Evolutionary conservation across 2,113 vertebrate genomes (phyloP), one percentile per base, ranked within the genome.

Genomic region (Mohoua ochrocephala): DNA sequence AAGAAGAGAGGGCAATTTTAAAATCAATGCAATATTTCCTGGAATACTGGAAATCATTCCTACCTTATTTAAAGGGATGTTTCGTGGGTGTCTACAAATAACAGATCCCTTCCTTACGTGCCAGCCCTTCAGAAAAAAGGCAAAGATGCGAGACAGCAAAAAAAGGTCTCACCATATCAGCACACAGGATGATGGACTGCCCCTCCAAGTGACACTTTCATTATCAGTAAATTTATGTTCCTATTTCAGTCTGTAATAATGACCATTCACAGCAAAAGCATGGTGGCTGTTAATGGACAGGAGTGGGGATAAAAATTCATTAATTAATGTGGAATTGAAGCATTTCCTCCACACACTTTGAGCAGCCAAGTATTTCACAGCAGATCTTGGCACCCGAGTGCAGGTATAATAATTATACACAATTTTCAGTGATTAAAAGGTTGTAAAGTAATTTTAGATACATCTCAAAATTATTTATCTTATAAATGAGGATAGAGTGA

Each of bases 181-280:
- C 98, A 98, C 95, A 91, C 89, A 88, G 97, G 93, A 96, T 98
- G 98, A 99, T 98, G 97, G 98, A 98, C 98, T 96, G 97, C 97
- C 83, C 97, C 97, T 98, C 98, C 98, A 98, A 98, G 98, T 99
- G 99, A 99, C 99, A 98, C 99, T 99, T 99, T 99, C 99, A 99
- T 99, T 99, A 99, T 98, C 97, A 94, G 97, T 97, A 98, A 98
- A 99, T 99, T 99, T 99, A 99, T 99, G 98, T 98, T 98, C 98
- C 98, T 98, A 98, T 99, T 99, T 99, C 98, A 98, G 98, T 98
- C 98, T 98, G 97, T 98, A 98, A 98, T 99, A 98, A 99, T 99
- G 98, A 98, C 98, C 98, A 97, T 99, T 98, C 97, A 95, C 95
- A 97, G 98, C 97, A 98, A 96, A 98, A 98, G 97, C 88, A 91